Base-by-base conservation (phyloP, 2,797 vertebrate genomes). In the Sebastiscus albofasciatus region DNA sequence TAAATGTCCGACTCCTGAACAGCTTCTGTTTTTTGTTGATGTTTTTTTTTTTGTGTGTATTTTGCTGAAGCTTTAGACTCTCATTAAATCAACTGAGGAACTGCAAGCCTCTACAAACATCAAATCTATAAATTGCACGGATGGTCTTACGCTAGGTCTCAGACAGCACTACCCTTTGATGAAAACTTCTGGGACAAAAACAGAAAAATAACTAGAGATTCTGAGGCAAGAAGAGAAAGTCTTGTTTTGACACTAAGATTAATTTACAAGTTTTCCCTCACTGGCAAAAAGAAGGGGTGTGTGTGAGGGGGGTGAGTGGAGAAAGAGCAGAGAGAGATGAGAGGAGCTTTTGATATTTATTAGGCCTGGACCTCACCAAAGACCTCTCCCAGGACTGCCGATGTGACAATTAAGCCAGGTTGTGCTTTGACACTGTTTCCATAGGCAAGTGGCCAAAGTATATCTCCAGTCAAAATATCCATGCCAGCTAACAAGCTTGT, bases 341-440 rank as follows among this genome's bases (percentile, higher is more conserved):
- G 96, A 96, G 95, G 96, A 97, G 95, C 95, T 94, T 98, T 97
- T 97, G 96, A 96, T 96, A 97, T 98, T 97, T 97, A 97, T 97
- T 96, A 96, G 96, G 95, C 92, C 96, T 95, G 93, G 96, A 95
- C 95, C 95, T 96, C 95, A 95, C 96, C 95, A 96, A 95, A 93
- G 96, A 96, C 94, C 94, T 96, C 96, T 97, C 97, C 96, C 96
- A 96, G 97, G 97, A 98, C 96, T 96, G 97, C 95, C 96, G 96
- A 97, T 97, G 96, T 95, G 97, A 98, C 98, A 99, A 99, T 99
- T 99, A 99, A 96, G 96, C 96, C 97, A 96, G 97, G 97, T 98
- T 97, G 97, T 95, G 95, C 97, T 97, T 97, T 97, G 97, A 97
- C 97, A 96, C 94, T 96, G 97, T 98, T 97, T 97, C 97, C 97